A percentile compares a stretch with the other conserved stretches of the same genome.
Conservation (phyloP, 2,888 invertebrate species). For the Ferrisia virgata region DNA sequence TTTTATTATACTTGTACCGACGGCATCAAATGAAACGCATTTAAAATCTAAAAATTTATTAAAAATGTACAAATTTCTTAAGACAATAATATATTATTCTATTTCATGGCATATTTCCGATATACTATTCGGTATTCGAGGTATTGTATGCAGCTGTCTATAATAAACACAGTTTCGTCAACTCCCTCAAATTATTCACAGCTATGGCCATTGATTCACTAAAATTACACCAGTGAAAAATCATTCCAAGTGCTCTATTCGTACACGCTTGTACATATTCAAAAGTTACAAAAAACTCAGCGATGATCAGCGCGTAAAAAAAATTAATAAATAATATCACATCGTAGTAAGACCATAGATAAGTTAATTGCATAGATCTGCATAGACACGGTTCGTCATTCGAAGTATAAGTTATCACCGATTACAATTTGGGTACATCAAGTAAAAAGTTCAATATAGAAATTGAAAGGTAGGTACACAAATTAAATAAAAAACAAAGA, state of each 20-base stretch:
- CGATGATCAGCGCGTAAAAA: neutral
- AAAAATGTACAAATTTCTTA: constrained; percentile 21
- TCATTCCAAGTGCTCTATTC: neutral
- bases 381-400: neutral
- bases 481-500: neutral
- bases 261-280: neutral
- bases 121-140: neutral
- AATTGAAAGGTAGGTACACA: neutral
- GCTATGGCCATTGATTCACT: neutral
- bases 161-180: neutral
- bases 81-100: neutral
- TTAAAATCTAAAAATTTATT: constrained; percentile 20
- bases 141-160: neutral
- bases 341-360: neutral
- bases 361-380: neutral
- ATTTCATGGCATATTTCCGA: neutral
- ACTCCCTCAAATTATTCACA: neutral
- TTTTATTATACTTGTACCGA: neutral
- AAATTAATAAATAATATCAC: constrained; percentile 34
- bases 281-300: neutral
- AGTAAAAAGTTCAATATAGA: neutral
- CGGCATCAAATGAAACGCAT: neutral
- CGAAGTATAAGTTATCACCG: neutral
- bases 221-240: neutral
- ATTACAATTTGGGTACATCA: neutral